Base-by-base conservation (phyloP, 2,113 vertebrate species). In the Nettapus auritus region DNA sequence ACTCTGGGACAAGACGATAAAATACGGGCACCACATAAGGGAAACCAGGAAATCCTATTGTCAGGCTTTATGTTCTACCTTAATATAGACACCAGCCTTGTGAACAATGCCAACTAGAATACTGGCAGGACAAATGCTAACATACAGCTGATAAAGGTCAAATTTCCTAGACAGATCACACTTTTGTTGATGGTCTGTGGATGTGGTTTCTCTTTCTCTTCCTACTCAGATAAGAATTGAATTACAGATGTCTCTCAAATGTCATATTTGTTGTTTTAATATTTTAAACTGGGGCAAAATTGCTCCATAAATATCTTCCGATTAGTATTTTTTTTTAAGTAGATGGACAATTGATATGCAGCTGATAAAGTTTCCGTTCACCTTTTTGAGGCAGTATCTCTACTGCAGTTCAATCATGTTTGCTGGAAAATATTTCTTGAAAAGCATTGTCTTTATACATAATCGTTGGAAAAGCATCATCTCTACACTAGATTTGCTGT, bases 21-120 rank as follows among this genome's bases (percentile, higher is more conserved):
- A 82, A 92, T 34, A 60, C 2, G 33, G n/a, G 69, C 56, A n/a
- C 2, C 34, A 80, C 14, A 6, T n/a, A 34, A 48, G 18, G 4
- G 34, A 80, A 88, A 81, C 4, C 0, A 1, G 31, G 13, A 29
- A 57, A 44, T 3, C 8, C 60, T 64, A 48, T 2, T 59, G 11
- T 15, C 74, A 57, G 16, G 31, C 6, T 67, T 64, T 3, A 0
- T 2, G 0, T 13, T 77, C 14, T 8, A 10, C 3, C 2, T 46
- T 82, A 1, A 2, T 64, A 46, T 6, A 60, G 19, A 11, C 28
- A 69, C 20, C 26, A 14, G 69, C 0, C 1, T 23, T 23, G 12
- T 53, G 20, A 89, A 68, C 33, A 22, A 0, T 1, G 50, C 17
- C 29, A 75, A 53, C 8, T 0, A 3, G 4, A 89, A 48, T 38